Evolutionary conservation across 1,140 invertebrate genomes (phyloP), one percentile per base, ranked within the genome.

Genomic region (Drosophila setifemur): DNA sequence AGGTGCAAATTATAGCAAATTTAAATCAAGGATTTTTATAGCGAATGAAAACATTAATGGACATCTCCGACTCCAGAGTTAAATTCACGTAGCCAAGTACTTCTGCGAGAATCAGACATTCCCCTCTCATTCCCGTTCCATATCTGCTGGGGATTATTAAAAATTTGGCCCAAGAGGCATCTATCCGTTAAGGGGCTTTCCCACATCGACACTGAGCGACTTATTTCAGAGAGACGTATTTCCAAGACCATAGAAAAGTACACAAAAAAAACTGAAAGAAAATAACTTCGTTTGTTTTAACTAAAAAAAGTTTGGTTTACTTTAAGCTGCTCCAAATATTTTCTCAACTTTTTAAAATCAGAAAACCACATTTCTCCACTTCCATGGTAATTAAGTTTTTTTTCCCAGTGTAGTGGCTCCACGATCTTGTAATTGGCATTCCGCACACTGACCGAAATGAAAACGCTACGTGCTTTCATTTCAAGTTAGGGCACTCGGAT

Each of bases 401-500:
- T 5, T 9, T 40, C 14, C 25, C 11, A 42, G 18, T n/a, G 19
- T 28, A 5, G 5, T 2, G 40, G 18, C 28, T 23, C 19, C 11
- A 43, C 26, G 21, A 57, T 66, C 72, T 64, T 79, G 85, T 88
- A 88, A 88, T 88, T 88, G 83, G 85, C 83, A 88, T 88, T 88
- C 83, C 72, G 74, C 57, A 75, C 78, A 70, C 78, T 83, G 85
- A 73, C 78, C 78, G 72, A 87, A 88, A 88, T 88, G 85, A 88
- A 88, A 88, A 85, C 60, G 73, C 85, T 88, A 88, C 83, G 83
- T 88, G 83, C 78, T 83, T 88, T 70, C 67, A 88, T 88, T 88
- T 86, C 81, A 69, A 44, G 81, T 85, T 74, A 67, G 72, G 77
- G 43, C 71, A 42, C 45, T 52, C 52, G 78, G 63, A 71, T 78